Evolutionary conservation across 53 echinoderm and acorn worm species (phyloP), one percentile per base, ranked within the genome.

Genomic region (Stichopus horrens): DNA sequence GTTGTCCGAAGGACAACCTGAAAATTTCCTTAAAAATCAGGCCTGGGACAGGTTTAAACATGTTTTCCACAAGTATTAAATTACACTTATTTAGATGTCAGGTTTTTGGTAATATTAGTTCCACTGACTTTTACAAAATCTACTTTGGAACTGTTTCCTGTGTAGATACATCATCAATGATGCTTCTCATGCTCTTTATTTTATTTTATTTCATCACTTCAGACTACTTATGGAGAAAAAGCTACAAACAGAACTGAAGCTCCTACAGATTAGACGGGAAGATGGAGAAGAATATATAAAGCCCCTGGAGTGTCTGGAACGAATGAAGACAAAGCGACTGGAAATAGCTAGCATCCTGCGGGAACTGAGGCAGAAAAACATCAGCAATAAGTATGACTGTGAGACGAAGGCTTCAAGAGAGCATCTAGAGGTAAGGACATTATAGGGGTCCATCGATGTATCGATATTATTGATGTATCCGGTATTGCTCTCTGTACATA

Each of bases 321-420:
- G 95, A 76, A 95, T 91, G 68, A 97, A 92, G 89, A 75, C 66
- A 23, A 93, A 90, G 79, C 89, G 94, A 58, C 86, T 92, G 5
- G 90, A 95, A 56, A 92, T 97, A 9, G 95, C 95, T 75, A 93
- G 94, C 59, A 93, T 97, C 75, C 78, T 94, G 63, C 63, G 94
- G 55, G 94, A 97, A 76, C 92, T 97, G n/a, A 80, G 93, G 60
- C 95, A 93, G 84, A 92, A 92, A 77, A 97, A 95, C 88, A 97
- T 97, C 76, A 90, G 91, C 53, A 97, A 97, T 89, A 95, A 95
- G 76, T 93, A 93, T 59, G 95, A 97, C 73, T 94, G 98, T 79
- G 98, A 97, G 57, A 94, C 91, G n/a, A 97, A 97, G 75, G 95
- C 95, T 9, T 90, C 98, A 0, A 86, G 90, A 51, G 98, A 97